phyloP scores from a whole-genome alignment of 2,797 vertebrate species.

The Sciurus carolinensis region DNA sequence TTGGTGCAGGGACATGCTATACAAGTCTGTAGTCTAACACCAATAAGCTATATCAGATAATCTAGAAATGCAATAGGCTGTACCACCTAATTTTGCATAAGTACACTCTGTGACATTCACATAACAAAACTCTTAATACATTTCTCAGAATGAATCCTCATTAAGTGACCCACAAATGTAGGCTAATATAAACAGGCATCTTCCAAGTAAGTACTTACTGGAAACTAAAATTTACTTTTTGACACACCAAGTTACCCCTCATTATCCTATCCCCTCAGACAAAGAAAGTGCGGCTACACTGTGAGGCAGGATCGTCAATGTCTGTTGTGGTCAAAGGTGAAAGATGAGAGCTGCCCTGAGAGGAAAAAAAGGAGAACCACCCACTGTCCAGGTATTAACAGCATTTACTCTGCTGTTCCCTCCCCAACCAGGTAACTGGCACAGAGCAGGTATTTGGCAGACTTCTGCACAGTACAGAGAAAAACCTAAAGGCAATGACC shows the following conservation, averaged over 20 bases:
- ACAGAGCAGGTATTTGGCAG: background rate
- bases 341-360: background rate
- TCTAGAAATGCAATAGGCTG: background rate
- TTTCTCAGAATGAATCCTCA: background rate
- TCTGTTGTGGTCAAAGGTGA: background rate
- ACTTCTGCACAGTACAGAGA: background rate
- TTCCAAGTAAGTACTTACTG: constrained; percentile 35
- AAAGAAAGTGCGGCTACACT: background rate
- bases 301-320: background rate
- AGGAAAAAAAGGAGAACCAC: background rate
- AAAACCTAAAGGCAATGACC: constrained; percentile 10
- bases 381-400: background rate
- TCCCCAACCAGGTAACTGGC: background rate
- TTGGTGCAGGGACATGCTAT: background rate
- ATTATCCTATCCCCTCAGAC: background rate
- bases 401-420: background rate
- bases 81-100: background rate
- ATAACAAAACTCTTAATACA: background rate
- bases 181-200: background rate
- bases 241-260: background rate
- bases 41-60: background rate
- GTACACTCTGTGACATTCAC: background rate
- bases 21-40: background rate
- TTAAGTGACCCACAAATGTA: background rate
- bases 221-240: constrained; percentile 42